A percentile compares a stretch with the other conserved stretches of the same genome.
phyloP scores from a whole-genome alignment of 2,888 invertebrate genomes.

The Dasysyrphus albostriatus region DNA sequence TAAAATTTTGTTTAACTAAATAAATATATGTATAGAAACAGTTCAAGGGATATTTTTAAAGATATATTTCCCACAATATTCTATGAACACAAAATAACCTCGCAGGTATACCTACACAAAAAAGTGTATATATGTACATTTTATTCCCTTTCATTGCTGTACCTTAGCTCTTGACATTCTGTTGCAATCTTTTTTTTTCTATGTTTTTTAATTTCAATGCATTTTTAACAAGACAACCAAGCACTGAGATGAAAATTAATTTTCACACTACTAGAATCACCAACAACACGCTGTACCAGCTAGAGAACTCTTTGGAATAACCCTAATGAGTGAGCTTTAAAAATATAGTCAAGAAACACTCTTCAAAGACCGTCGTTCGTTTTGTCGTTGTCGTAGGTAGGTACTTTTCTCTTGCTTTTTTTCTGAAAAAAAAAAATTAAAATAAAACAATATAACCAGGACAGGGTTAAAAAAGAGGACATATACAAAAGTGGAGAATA shows the following conservation, averaged over 20 bases:
- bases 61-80: slow-evolving; percentile 1
- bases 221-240: slow-evolving; percentile 58
- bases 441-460: slow-evolving; percentile 32
- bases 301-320: slow-evolving; percentile 37
- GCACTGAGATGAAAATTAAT: slow-evolving; percentile 61
- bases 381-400: not conserved
- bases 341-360: slow-evolving; percentile 49
- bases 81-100: not conserved
- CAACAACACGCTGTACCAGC: slow-evolving; percentile 20
- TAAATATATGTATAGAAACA: not conserved
- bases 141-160: slow-evolving; percentile 9
- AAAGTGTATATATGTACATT: not conserved
- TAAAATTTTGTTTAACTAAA: not conserved
- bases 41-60: not conserved
- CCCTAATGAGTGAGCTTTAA: slow-evolving; percentile 59
- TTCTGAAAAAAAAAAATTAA: not conserved
- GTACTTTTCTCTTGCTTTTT: slow-evolving; percentile 18
- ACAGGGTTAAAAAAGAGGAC: slow-evolving; percentile 50
- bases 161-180: slow-evolving; percentile 42
- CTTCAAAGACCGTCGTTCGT: not conserved
- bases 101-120: not conserved
- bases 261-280: slow-evolving; percentile 52
- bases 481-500: slow-evolving; percentile 28
- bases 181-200: slow-evolving; percentile 7
- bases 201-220: slow-evolving; percentile 47